Percentiles rank a stretch among this genome's conserved stretches.
phyloP scores from a whole-genome alignment of 2,113 vertebrate species.

The Aix galericulata region DNA sequence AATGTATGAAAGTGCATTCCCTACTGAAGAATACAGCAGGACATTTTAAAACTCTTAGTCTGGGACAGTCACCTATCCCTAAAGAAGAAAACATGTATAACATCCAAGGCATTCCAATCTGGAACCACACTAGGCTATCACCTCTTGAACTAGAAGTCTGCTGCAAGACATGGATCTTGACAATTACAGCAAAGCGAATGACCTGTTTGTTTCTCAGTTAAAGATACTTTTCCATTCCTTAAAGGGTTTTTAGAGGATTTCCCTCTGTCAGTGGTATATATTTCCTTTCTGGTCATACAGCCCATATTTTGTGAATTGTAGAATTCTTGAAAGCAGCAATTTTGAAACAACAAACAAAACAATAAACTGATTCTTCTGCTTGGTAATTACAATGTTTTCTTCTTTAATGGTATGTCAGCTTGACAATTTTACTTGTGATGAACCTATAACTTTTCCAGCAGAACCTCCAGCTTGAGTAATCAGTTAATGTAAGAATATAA shows the following conservation, averaged over 20 bases:
- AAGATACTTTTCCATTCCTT: background rate
- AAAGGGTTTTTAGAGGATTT: background rate
- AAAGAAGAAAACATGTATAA: background rate
- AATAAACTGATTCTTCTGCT: background rate
- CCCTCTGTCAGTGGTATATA: background rate
- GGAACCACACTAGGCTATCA: background rate
- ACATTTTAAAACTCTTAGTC: background rate
- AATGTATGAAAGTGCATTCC: background rate
- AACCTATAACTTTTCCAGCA: background rate
- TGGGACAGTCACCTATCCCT: background rate
- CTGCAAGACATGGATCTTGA: background rate
- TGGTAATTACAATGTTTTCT: background rate
- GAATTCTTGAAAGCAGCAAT: background rate
- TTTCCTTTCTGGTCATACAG: background rate
- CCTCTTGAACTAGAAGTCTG: background rate
- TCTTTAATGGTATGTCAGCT: background rate
- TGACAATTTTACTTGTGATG: background rate
- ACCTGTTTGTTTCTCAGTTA: background rate
- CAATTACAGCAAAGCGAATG: background rate
- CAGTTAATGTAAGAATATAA: background rate
- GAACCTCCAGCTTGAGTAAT: background rate
- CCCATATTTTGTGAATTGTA: background rate
- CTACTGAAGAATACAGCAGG: background rate
- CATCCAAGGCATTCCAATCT: background rate
- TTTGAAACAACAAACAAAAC: background rate